Evolutionary conservation across 2,113 vertebrate genomes (phyloP).

Genomic region (Eretmochelys imbricata): DNA sequence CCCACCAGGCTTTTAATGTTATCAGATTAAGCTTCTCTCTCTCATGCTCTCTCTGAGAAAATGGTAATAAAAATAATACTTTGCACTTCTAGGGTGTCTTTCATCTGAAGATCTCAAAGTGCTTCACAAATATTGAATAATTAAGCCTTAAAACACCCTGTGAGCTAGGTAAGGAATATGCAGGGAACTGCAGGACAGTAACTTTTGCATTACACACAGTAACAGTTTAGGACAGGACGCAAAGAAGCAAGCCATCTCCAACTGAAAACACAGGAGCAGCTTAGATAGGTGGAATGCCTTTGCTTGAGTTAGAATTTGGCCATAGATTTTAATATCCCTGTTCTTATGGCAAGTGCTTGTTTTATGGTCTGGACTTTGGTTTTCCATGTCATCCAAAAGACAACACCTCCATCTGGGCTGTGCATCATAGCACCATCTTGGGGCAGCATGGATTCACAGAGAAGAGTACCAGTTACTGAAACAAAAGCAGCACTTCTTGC

Average conservation of each 20-base stretch:
- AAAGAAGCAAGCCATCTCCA: not conserved
- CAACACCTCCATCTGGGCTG: not conserved
- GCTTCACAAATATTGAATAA: not conserved
- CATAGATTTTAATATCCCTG: not conserved
- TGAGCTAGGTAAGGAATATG: not conserved
- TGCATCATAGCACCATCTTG: not conserved
- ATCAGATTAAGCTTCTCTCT: constrained; percentile 25
- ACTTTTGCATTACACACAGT: not conserved
- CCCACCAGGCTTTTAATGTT: constrained; percentile 28
- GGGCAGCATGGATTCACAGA: not conserved
- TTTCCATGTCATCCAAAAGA: not conserved
- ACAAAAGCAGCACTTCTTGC: not conserved
- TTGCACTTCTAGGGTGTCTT: not conserved
- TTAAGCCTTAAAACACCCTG: not conserved
- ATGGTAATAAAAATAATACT: not conserved
- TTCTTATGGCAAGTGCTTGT: not conserved
- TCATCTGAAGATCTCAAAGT: constrained; percentile 13
- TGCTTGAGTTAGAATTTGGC: not conserved
- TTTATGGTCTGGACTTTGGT: not conserved
- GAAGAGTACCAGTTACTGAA: not conserved
- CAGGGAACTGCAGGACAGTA: not conserved
- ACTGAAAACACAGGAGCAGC: accelerated
- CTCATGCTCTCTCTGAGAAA: not conserved
- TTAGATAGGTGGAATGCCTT: not conserved
- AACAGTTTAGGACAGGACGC: not conserved